Conservation (phyloP, 2,797 vertebrate species). For the Eutrigla gurnardus region DNA sequence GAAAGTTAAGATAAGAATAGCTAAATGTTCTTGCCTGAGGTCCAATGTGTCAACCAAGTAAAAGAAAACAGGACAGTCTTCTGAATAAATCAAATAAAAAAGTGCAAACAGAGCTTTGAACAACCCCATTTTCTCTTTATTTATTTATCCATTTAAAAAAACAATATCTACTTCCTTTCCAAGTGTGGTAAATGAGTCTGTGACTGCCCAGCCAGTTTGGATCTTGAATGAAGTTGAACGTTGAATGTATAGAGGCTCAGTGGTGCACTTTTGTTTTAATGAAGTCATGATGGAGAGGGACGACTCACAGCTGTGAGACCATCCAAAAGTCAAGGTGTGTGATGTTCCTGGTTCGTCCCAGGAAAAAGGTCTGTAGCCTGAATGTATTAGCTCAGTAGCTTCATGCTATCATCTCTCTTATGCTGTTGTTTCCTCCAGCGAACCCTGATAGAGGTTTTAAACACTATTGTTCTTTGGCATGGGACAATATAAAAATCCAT, state of each 20-base stretch:
- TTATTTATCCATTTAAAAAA: too few species aligned
- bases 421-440: too few species aligned
- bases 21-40: neutral
- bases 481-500: too few species aligned
- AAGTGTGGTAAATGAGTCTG: too few species aligned
- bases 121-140: neutral
- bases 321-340: neutral
- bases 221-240: too few species aligned
- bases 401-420: neutral
- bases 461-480: neutral
- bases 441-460: neutral
- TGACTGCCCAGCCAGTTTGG: too few species aligned
- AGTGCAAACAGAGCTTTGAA: neutral
- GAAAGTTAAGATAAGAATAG: neutral
- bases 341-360: too few species aligned
- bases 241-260: too few species aligned
- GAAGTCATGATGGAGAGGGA: too few species aligned
- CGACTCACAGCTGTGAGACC: neutral
- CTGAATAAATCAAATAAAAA: neutral
- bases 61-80: neutral
- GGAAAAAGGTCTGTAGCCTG: neutral
- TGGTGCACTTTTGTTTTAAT: too few species aligned
- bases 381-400: neutral
- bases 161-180: too few species aligned
- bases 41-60: neutral